phyloP scores from a whole-genome alignment of 2,113 vertebrate genomes.

The Indri indri region DNA sequence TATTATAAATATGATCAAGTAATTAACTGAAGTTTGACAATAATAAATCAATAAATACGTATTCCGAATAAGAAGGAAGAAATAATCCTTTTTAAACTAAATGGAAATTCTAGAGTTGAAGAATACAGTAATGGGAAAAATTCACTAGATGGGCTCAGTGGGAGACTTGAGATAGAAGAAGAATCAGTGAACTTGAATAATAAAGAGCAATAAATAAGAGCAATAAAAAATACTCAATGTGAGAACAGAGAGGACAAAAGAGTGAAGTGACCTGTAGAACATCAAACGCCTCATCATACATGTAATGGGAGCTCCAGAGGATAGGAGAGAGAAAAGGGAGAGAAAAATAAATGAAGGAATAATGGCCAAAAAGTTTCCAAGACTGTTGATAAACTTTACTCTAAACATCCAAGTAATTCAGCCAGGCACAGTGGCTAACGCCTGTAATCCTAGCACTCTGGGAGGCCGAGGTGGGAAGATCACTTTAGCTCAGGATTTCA shows the following conservation, averaged over 20 bases:
- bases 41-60: background rate
- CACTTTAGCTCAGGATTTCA: no score
- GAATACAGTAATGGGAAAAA: background rate
- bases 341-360: background rate
- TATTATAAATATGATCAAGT: background rate
- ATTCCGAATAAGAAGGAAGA: background rate
- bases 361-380: background rate
- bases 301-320: background rate
- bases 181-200: background rate
- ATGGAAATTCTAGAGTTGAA: background rate
- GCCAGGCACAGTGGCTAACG: no score
- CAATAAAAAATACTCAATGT: background rate
- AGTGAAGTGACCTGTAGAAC: accelerated
- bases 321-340: background rate
- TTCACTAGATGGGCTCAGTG: accelerated
- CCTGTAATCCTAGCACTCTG: no score
- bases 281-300: accelerated
- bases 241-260: background rate
- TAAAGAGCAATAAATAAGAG: accelerated
- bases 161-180: background rate
- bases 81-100: background rate
- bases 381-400: background rate
- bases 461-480: no score
- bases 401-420: background rate
- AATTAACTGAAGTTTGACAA: background rate